Conservation (phyloP, 2,797 vertebrate genomes). For the Sarcoramphus papa region DNA sequence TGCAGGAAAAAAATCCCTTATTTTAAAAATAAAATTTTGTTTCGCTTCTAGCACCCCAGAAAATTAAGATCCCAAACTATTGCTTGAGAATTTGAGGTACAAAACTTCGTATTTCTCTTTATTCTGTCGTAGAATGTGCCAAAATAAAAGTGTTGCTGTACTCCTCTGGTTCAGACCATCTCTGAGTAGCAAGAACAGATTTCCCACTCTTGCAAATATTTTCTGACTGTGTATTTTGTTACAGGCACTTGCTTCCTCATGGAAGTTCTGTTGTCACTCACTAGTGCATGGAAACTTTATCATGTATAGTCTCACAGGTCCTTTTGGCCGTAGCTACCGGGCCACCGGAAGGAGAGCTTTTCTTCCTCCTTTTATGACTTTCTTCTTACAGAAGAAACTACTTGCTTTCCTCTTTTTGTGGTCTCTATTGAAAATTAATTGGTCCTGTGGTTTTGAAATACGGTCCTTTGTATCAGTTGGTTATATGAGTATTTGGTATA, state of each 20-base stretch:
- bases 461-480: not conserved
- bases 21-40: not conserved
- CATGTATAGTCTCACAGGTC: not conserved
- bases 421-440: not conserved
- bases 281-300: not conserved
- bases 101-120: not conserved
- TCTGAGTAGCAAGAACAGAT: not conserved
- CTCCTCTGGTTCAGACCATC: not conserved
- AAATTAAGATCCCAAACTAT: not conserved
- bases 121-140: not conserved
- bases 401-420: not conserved
- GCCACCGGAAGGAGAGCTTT: not conserved
- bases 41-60: not conserved
- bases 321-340: not conserved
- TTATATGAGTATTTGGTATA: not conserved
- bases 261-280: not conserved
- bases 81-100: not conserved
- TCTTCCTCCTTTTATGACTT: not conserved
- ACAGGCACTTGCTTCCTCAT: not conserved
- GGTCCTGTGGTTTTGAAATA: not conserved
- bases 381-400: not conserved
- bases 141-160: not conserved
- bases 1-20: not conserved
- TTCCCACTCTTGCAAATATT: not conserved
- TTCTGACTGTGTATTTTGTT: not conserved